Evolutionary conservation across 2,888 invertebrate genomes (phyloP).

Genomic region (Chaitophorus viminalis): DNA sequence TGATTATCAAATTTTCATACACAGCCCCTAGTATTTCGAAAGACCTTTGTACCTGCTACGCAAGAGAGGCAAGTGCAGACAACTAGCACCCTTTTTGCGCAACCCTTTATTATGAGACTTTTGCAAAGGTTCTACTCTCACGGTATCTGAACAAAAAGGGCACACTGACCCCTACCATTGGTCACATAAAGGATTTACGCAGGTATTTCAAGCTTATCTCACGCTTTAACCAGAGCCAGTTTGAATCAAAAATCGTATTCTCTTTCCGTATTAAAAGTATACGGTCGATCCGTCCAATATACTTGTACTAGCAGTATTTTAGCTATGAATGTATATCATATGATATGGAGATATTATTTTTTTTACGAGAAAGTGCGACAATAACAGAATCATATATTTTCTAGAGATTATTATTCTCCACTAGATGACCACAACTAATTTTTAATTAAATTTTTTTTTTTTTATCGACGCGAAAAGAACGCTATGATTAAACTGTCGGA

Average conservation of each 20-base stretch:
- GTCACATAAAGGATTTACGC: conserved; percentile 42
- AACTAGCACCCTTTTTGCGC: conserved; percentile 38
- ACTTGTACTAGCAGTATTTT: neutral
- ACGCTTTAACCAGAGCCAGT: conserved; percentile 37
- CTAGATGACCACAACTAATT: conserved; percentile 57
- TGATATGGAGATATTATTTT: neutral
- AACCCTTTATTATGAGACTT: conserved; percentile 60
- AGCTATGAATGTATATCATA: neutral
- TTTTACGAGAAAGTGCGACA: conserved; percentile 41
- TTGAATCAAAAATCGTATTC: conserved; percentile 11
- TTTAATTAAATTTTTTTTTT: conserved; percentile 37
- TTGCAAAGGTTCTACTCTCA: conserved; percentile 60
- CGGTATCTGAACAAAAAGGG: conserved; percentile 49
- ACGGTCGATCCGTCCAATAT: neutral
- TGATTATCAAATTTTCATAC: conserved; percentile 55
- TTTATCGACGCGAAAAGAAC: conserved; percentile 28
- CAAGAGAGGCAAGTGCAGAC: conserved; percentile 58
- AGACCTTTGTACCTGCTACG: conserved; percentile 56
- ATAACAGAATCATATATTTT: conserved; percentile 30
- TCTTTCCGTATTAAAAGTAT: neutral
- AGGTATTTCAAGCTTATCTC: conserved; percentile 56
- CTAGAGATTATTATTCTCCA: conserved; percentile 45
- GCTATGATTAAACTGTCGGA: conserved; percentile 55
- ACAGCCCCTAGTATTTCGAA: conserved; percentile 43
- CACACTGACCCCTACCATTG: conserved; percentile 47